Percentiles rank a stretch among this genome's conserved stretches.
Evolutionary conservation across 2,888 invertebrate species (phyloP).

Genomic region (Galeruca laticollis): DNA sequence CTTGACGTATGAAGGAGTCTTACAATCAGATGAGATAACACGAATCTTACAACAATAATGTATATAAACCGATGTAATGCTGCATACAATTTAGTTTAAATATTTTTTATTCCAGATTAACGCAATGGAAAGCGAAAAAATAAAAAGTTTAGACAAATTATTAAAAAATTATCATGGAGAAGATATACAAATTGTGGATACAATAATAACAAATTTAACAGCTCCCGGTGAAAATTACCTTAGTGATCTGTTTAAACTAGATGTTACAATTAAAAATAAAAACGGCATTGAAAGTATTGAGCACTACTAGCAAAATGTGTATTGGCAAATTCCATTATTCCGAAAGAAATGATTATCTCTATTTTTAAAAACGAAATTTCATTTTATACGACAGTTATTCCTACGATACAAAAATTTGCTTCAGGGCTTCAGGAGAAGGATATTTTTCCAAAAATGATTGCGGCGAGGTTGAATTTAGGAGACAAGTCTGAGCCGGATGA

Average conservation of each 20-base stretch:
- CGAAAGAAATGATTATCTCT: slow-evolving; percentile 64
- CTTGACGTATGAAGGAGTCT: too few relatives aligned
- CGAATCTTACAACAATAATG: too few relatives aligned
- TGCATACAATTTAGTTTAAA: too few relatives aligned
- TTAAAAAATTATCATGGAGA: slow-evolving; percentile 7
- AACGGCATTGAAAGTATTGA: slow-evolving; percentile 7
- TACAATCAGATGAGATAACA: too few relatives aligned
- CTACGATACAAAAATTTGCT: slow-evolving; percentile 65
- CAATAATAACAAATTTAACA: slow-evolving; percentile 12
- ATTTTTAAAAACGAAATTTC: slow-evolving; percentile 69
- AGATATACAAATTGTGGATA: slow-evolving; percentile 17
- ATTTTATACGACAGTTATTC: slow-evolving; percentile 66
- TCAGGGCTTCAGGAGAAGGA: slow-evolving; percentile 62
- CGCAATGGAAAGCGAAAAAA: too few relatives aligned
- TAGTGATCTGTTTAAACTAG: slow-evolving; percentile 33
- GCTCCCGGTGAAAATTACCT: too few relatives aligned
- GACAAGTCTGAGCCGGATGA: too few relatives aligned
- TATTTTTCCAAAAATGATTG: slow-evolving; percentile 66
- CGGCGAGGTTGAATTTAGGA: slow-evolving; percentile 56
- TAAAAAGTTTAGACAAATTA: too few relatives aligned
- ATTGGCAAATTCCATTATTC: neutral
- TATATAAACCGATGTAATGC: too few relatives aligned
- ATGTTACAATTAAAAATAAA: slow-evolving; percentile 23
- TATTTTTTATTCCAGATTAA: too few relatives aligned
- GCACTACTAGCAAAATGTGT: slow-evolving; percentile 11